Evolutionary conservation across 2,797 vertebrate genomes (phyloP).

Genomic region (Meriones psammophilus): DNA sequence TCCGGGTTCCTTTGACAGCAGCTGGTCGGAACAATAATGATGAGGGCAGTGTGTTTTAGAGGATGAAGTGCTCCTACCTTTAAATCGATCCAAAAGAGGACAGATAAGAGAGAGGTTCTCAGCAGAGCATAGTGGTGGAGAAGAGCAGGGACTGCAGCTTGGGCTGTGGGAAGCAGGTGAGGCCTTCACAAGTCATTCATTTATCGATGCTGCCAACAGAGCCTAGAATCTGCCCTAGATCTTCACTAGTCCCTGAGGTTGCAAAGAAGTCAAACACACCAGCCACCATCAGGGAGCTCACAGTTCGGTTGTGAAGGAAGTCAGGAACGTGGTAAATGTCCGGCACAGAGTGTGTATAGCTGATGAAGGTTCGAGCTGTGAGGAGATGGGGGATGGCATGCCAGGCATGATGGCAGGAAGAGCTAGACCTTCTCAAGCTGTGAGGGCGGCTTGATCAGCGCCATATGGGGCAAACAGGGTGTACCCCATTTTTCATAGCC

Average conservation of each 20-base stretch:
- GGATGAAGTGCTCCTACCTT: conserved; percentile 56
- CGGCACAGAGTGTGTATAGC: background rate
- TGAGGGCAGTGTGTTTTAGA: conserved; percentile 46
- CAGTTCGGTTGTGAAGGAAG: background rate
- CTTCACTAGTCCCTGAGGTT: background rate
- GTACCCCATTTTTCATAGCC: conserved; percentile 10
- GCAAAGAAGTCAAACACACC: background rate
- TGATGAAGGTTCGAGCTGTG: background rate
- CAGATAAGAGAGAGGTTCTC: conserved; percentile 29
- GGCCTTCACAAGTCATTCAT: background rate
- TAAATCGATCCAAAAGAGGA: conserved; percentile 63
- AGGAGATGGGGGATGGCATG: background rate
- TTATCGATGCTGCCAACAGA: conserved; percentile 17
- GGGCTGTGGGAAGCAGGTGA: conserved; percentile 6
- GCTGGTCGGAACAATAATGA: background rate
- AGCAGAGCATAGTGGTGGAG: background rate
- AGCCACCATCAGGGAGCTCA: background rate
- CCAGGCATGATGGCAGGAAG: background rate
- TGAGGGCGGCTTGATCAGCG: background rate
- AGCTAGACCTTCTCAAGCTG: background rate
- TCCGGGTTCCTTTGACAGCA: conserved; percentile 53
- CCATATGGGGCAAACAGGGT: background rate
- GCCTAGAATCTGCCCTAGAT: background rate
- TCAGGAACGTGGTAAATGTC: background rate
- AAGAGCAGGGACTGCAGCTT: conserved; percentile 39